These are phyloP conservation scores for Buathra laborator DNA, from an alignment of 2,888 invertebrate species.

Conservation along the genomic window DNA sequence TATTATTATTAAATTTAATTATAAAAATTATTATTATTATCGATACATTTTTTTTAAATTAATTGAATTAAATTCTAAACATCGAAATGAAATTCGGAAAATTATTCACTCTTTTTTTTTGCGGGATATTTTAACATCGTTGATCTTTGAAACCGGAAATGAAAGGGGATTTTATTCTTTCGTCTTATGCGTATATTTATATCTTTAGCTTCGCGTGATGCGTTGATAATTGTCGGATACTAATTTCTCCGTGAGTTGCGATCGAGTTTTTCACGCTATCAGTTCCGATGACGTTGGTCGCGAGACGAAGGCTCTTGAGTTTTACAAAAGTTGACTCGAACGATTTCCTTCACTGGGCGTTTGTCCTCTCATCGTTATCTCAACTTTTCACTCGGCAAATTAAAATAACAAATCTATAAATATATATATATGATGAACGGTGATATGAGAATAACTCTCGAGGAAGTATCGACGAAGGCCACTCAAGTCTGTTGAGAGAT, in stretches of 20 bases:
- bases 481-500: slow-evolving; percentile 6
- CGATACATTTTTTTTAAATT: too few relatives aligned
- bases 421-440: slow-evolving; percentile 4
- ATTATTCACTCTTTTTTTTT: background rate
- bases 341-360: slow-evolving; percentile 23
- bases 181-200: background rate
- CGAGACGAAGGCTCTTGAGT: background rate
- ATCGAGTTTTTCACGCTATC: slow-evolving; percentile 33
- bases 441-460: background rate
- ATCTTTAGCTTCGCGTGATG: background rate
- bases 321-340: slow-evolving; percentile 17
- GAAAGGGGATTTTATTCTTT: background rate
- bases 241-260: slow-evolving; percentile 35
- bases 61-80: too few relatives aligned
- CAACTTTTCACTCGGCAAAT: slow-evolving; percentile 41
- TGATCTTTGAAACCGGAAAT: background rate
- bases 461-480: slow-evolving; percentile 1
- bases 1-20: too few relatives aligned
- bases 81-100: background rate
- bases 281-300: slow-evolving; percentile 33
- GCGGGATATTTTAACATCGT: background rate
- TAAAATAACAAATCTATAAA: slow-evolving; percentile 21
- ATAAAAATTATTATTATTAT: too few relatives aligned
- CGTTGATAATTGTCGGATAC: slow-evolving; percentile 29
- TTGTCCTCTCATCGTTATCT: slow-evolving; percentile 51